Evolutionary conservation across 2,888 invertebrate genomes (phyloP), one percentile per base, ranked within the genome.

Genomic region (Netelia inedita): DNA sequence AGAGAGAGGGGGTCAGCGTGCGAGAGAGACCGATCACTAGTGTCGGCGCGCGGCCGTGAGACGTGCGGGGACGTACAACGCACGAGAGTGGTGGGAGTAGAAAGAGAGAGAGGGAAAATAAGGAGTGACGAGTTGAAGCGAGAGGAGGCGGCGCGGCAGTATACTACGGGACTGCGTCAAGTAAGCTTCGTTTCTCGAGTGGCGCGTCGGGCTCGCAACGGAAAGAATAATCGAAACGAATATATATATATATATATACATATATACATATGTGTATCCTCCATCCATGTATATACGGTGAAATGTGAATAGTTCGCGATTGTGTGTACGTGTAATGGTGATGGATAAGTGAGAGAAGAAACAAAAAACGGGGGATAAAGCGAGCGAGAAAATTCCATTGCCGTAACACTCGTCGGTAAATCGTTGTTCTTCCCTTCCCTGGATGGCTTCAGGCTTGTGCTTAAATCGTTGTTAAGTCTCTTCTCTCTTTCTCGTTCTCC

Each of bases 91-190:
- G 2, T 68, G 72, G 61, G 63, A 72, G 79, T 55, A 19, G 69
- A 74, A 53, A 11, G 75, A 63, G 68, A 28, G 73, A 72, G 69
- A 21, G 61, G 41, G 63, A 61, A 63, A 73, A 71, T 59, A 68
- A 79, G 78, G 74, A 55, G 68, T 69, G 21, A 28, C 21, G 19
- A 16, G 69, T 50, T 11, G n/a, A 10, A 79, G 63, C 53, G 74
- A 35, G 82, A 85, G 82, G 63, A 65, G 82, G 83, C 79, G 73
- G 74, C 73, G 84, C 81, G 79, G 71, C 85, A 85, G 85, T 85
- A 74, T 23, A 79, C 78, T 82, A 79, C 85, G 78, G 85, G 85
- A 82, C 74, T 85, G 82, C 85, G 81, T 65, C 69, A 63, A 43
- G 79, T 59, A 61, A 82, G 43, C 79, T 21, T 78, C 61, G 16